Evolutionary conservation across 2,888 invertebrate genomes (phyloP), one percentile per base, ranked within the genome.

Genomic region (Acleris laterana): DNA sequence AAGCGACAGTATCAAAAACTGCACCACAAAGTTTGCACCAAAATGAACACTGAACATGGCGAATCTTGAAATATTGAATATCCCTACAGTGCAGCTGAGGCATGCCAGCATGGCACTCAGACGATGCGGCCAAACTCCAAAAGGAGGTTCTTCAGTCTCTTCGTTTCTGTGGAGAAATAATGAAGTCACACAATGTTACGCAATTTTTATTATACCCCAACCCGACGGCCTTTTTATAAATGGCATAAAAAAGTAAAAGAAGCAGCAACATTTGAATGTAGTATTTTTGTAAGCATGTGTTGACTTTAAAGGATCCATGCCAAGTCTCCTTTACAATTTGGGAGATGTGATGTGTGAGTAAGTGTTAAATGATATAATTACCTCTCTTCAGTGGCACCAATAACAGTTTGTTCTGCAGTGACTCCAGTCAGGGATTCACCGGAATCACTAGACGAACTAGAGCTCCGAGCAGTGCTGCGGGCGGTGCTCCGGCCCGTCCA

Each of bases 1-100:
- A 71, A 97, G 84, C 13, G 98, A 97, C 74, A 98, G 93, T 76
- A 98, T 93, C 74, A 97, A 93, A 91, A 98, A 98, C 92, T 98
- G 98, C 78, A 98, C 93, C 77, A 98, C 95, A 88, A 98, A 98
- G 89, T 96, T 96, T 68, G 96, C 97, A 87, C 98, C 98, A 88
- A 97, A 98, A 82, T 97, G 96, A 74, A 97, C 95, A 77, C 97
- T 97, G 76, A 98, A 95, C 74, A 96, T 95, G 76, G 97, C 96
- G 87, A 98, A 97, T 77, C 97, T 95, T 77, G 96, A 97, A 76
- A 98, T 96, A 89, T 97, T 98, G 89, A 97, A 98, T 64, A 98
- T 94, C 60, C 98, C 98, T 72, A 98, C 89, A 2, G 97, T 97
- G 85, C 98, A 98, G 70, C 96, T 96, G 52, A 98, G 94, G 78